Percentiles rank a stretch among this genome's conserved stretches.
These are phyloP conservation scores for Drosophila pandora DNA, from an alignment of 1,140 invertebrate genomes.

Conservation along the genomic window DNA sequence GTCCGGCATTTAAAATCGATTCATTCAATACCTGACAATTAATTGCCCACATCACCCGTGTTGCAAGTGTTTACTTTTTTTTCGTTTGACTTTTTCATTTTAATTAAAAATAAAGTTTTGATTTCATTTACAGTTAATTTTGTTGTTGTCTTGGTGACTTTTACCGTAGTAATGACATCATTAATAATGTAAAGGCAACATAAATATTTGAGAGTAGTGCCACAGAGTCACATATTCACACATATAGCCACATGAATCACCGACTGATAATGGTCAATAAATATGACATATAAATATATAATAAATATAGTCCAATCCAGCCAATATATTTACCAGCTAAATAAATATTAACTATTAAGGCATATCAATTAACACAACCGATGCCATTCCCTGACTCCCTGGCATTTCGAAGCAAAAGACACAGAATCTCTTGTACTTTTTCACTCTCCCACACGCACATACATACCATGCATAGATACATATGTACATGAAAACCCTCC, in stretches of 20 bases:
- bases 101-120: slow-evolving; percentile 47
- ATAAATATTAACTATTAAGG: slow-evolving; percentile 47
- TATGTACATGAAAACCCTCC: background rate
- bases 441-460: slow-evolving; percentile 21
- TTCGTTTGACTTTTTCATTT: slow-evolving; percentile 34
- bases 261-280: slow-evolving; percentile 25
- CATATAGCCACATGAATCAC: slow-evolving; percentile 24
- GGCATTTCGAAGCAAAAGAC: slow-evolving; percentile 16
- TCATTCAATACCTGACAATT: background rate
- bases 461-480: background rate
- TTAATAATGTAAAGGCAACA: slow-evolving; percentile 58
- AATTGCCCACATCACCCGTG: background rate
- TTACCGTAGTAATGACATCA: slow-evolving; percentile 62
- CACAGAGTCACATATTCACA: slow-evolving; percentile 15
- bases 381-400: slow-evolving; percentile 4
- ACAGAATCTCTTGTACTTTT: slow-evolving; percentile 16
- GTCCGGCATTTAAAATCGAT: slow-evolving; percentile 14
- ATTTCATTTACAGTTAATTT: slow-evolving; percentile 58
- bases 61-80: slow-evolving; percentile 27
- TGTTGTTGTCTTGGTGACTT: slow-evolving; percentile 67
- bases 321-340: slow-evolving; percentile 27
- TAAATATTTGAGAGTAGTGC: slow-evolving; percentile 55
- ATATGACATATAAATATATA: slow-evolving; percentile 20
- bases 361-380: slow-evolving; percentile 43
- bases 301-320: slow-evolving; percentile 6